Evolutionary conservation across 2,113 vertebrate species (phyloP), one percentile per base, ranked within the genome.

Genomic region (Etia nguti): DNA sequence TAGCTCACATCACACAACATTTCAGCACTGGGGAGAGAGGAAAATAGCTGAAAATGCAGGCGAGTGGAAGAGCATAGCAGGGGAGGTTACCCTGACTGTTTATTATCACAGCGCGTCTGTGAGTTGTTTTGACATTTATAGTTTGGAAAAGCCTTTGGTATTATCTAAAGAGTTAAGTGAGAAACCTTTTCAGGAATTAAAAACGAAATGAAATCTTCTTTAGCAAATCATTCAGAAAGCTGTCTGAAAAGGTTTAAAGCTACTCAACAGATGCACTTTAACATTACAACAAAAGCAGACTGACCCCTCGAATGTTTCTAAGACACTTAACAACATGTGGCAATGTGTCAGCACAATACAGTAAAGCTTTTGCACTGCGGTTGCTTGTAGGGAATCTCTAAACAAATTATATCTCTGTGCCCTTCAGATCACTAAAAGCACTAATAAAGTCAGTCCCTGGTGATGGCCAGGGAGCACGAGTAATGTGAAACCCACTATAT

Each of bases 361-460:
- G 83, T 29, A 36, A 65, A 89, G 82, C 29, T 52, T 59, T 60
- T 36, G 55, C 62, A 24, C 29, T n/a, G 77, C 59, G 57, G 77
- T 48, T 8, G 29, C 83, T 60, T 52, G 20, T 46, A 15, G 57
- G 31, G 81, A 54, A 62, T 43, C 86, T 84, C 86, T 83, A 68
- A 85, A 91, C 68, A 91, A 92, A 91, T 86, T 79, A 86, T 59
- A 56, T 79, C 81, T 73, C 57, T 29, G 56, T 89, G 87, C 77
- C 87, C 82, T 91, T 85, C 56, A 86, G 26, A 87, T 92, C 82
- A 86, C 85, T 89, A 60, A 93, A 88, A 89, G 81, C 80, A 91
- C 57, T 91, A 90, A 85, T 88, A 92, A 92, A 86, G 84, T 92
- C 83, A 46, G 82, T 73, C 60, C 7, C 83, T 2, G 56, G 82